Evolutionary conservation across 2,113 vertebrate genomes (phyloP), one percentile per base, ranked within the genome.

Genomic region (Lipotes vexillifer): DNA sequence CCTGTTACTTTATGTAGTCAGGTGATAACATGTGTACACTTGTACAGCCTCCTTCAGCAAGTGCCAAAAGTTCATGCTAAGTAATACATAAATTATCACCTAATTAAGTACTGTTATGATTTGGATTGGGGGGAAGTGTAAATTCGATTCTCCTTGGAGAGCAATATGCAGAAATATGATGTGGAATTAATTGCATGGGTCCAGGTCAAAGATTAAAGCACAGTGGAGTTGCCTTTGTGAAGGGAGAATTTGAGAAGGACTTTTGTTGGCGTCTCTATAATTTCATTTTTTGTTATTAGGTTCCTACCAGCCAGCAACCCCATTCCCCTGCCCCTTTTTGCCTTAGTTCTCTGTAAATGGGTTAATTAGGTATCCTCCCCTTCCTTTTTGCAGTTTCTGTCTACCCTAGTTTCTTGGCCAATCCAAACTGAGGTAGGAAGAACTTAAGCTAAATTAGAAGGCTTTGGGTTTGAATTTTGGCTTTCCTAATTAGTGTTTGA

Each of bases 71-170:
- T 98, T 99, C 98, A 99, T 98, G 96, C 94, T 99, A 99, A 99
- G 98, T 99, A 98, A 98, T 98, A 99, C 98, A 98, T 99, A 99
- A 99, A 99, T 99, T 99, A 99, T 98, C 98, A 99, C 98, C 98
- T 98, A 98, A 99, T 99, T 99, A 99, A 99, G 98, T 6, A 33
- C 98, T 98, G 98, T 98, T 99, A 99, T 96, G 97, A 98, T 99
- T 99, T 98, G 98, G 93, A 98, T 98, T 69, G 69, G 84, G 98
- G 98, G 96, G 82, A 98, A 99, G 98, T 98, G 98, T 98, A 98
- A 99, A 99, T 98, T 97, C 71, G 95, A 99, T 98, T 98, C 99
- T 99, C 98, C 98, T 98, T 98, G 96, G 98, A 99, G 99, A 98
- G 98, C 97, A 97, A 95, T 98, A 98, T 96, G 98, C 52, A 98